phyloP scores from a whole-genome alignment of 2,113 vertebrate species.

The Lepisosteus oculatus region DNA sequence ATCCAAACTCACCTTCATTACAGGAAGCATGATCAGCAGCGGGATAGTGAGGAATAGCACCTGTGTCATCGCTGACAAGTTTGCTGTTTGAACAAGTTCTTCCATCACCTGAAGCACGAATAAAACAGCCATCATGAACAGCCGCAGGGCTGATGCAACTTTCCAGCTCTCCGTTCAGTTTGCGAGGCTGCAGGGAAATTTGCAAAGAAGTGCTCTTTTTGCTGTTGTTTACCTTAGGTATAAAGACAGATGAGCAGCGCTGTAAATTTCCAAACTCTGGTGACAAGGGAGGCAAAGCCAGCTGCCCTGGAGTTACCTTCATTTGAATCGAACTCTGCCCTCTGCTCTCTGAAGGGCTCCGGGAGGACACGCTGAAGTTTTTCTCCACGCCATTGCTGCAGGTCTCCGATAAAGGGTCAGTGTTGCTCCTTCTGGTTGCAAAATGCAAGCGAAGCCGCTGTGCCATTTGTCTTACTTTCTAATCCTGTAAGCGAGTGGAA shows the following conservation, averaged over 20 bases:
- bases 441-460: slow-evolving; percentile 87
- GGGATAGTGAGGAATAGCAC: not conserved
- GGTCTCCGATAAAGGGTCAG: slow-evolving; percentile 80
- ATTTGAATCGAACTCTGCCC: slow-evolving; percentile 65
- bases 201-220: slow-evolving; percentile 81
- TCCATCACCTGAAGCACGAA: not conserved
- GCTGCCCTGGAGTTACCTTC: slow-evolving; percentile 72
- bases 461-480: slow-evolving; percentile 86
- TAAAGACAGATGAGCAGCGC: slow-evolving; percentile 61
- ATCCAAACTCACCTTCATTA: slow-evolving; percentile 62
- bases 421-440: slow-evolving; percentile 85
- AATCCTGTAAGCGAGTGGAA: slow-evolving; percentile 63
- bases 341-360: slow-evolving; percentile 55
- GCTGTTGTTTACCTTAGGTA: slow-evolving; percentile 60
- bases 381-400: slow-evolving; percentile 71
- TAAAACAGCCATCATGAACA: slow-evolving; percentile 35
- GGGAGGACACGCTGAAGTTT: slow-evolving; percentile 49
- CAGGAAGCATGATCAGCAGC: slow-evolving; percentile 47
- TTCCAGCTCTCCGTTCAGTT: slow-evolving; percentile 47
- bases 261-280: slow-evolving; percentile 63
- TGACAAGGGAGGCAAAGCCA: slow-evolving; percentile 55
- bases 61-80: too few species aligned
- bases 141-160: slow-evolving; percentile 16
- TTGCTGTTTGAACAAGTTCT: not conserved
- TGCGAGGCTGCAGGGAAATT: slow-evolving; percentile 80